Evolutionary conservation across 2,888 invertebrate species (phyloP).

Genomic region (Ennomos quercinarius): DNA sequence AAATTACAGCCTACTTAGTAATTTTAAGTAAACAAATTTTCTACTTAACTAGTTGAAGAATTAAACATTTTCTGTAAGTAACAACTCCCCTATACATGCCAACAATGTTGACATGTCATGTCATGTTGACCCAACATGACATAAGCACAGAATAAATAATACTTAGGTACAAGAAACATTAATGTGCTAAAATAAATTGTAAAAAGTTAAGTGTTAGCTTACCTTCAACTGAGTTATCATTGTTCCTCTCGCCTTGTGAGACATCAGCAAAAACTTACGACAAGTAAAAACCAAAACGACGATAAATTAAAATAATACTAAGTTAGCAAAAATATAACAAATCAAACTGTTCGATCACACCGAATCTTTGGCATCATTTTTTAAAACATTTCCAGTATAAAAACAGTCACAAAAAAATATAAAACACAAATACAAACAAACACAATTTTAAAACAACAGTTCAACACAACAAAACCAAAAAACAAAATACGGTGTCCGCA

Average conservation of each 20-base stretch:
- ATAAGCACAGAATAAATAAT: too few relatives aligned
- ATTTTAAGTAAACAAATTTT: too few relatives aligned
- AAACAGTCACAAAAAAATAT: constrained; percentile 52
- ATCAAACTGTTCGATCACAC: constrained; percentile 71
- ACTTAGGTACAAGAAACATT: too few relatives aligned
- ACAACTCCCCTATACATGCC: too few relatives aligned
- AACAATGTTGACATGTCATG: too few relatives aligned
- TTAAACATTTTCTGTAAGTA: too few relatives aligned
- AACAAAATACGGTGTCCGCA: constrained; percentile 51
- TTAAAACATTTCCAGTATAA: constrained; percentile 46
- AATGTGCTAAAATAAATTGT: not conserved
- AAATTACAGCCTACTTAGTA: too few relatives aligned
- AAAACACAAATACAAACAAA: constrained; percentile 55
- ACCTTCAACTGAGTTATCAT: constrained; percentile 80
- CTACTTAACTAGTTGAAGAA: too few relatives aligned
- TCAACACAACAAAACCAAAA: constrained; percentile 56
- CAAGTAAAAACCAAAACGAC: constrained; percentile 49
- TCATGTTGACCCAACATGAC: too few relatives aligned
- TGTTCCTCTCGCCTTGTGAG: constrained; percentile 74
- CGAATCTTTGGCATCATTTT: constrained; percentile 76
- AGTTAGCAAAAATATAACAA: constrained; percentile 60
- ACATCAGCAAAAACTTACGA: constrained; percentile 69
- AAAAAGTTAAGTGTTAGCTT: constrained; percentile 36
- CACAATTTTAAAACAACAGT: constrained; percentile 59
- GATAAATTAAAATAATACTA: constrained; percentile 52